These are phyloP conservation scores for Hydrochoerus hydrochaeris DNA, from an alignment of 2,113 vertebrate genomes.

Conservation along the genomic window DNA sequence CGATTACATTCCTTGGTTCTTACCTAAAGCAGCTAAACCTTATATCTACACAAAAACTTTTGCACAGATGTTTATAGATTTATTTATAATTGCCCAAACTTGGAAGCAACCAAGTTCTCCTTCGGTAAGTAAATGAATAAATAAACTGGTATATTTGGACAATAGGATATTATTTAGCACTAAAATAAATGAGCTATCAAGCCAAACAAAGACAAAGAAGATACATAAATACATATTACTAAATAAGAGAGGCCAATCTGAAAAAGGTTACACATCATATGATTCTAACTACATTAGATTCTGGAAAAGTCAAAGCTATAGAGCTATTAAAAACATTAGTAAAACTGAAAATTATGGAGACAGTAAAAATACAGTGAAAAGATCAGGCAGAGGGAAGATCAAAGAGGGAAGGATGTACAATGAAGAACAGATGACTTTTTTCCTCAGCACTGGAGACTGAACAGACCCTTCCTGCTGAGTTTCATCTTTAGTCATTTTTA, in stretches of 20 bases:
- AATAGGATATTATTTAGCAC: background rate
- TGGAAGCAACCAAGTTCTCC: background rate
- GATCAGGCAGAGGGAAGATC: background rate
- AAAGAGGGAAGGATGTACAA: background rate
- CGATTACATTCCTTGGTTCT: background rate
- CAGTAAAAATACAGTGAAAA: background rate
- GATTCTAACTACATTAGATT: background rate
- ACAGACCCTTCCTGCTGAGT: background rate
- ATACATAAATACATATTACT: background rate
- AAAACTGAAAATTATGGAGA: background rate
- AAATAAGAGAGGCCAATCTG: background rate
- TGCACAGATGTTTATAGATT: background rate
- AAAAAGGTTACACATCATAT: background rate
- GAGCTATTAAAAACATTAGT: background rate
- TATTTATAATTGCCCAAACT: background rate
- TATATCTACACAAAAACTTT: background rate
- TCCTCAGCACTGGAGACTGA: background rate
- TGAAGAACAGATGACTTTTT: background rate
- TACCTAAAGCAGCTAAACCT: background rate
- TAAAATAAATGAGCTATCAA: constrained; percentile 3
- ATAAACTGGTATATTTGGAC: background rate
- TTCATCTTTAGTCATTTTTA: background rate
- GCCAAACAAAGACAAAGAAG: background rate
- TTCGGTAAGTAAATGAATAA: background rate
- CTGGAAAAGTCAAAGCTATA: constrained; percentile 1